phyloP scores from a whole-genome alignment of 1,140 invertebrate species.

The Danaus melanippus region DNA sequence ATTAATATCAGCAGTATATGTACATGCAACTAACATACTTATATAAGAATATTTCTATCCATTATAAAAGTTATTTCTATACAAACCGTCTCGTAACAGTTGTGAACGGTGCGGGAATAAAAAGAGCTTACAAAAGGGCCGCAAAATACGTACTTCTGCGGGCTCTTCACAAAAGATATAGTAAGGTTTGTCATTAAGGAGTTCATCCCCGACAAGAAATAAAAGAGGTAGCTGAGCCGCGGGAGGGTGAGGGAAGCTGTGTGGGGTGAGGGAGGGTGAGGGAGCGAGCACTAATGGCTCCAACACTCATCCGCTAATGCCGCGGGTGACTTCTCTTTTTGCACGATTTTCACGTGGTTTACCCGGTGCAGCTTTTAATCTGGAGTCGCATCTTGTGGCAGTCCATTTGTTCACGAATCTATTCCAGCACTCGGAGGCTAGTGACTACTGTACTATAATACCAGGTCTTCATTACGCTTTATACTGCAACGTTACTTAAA shows the following conservation, averaged over 20 bases:
- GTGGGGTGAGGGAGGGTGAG: conserved; percentile 26
- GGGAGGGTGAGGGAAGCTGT: conserved; percentile 31
- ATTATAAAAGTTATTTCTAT: conserved; percentile 7
- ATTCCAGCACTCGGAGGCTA: conserved; percentile 17
- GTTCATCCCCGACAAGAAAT: conserved; percentile 71
- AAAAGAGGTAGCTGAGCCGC: conserved; percentile 63
- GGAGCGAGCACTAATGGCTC: conserved; percentile 63
- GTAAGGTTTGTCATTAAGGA: conserved; percentile 72
- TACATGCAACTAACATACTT: too few relatives aligned
- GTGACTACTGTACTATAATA: not conserved
- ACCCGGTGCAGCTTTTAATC: conserved; percentile 69
- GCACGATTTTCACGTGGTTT: conserved; percentile 69
- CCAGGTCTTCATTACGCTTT: too few relatives aligned
- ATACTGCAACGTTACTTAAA: too few relatives aligned
- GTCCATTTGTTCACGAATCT: conserved; percentile 52
- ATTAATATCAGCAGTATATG: too few relatives aligned
- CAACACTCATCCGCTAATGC: conserved; percentile 71
- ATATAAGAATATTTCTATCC: too few relatives aligned
- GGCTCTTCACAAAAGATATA: conserved; percentile 69
- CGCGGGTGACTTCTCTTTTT: conserved; percentile 69
- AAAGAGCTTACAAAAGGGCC: conserved; percentile 65
- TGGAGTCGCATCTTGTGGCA: conserved; percentile 60
- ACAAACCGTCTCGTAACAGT: conserved; percentile 28
- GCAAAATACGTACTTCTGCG: conserved; percentile 69
- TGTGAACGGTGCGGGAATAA: conserved; percentile 52